Evolutionary conservation across 2,888 invertebrate species (phyloP), one percentile per base, ranked within the genome.

Genomic region (Meandrusa payeni): DNA sequence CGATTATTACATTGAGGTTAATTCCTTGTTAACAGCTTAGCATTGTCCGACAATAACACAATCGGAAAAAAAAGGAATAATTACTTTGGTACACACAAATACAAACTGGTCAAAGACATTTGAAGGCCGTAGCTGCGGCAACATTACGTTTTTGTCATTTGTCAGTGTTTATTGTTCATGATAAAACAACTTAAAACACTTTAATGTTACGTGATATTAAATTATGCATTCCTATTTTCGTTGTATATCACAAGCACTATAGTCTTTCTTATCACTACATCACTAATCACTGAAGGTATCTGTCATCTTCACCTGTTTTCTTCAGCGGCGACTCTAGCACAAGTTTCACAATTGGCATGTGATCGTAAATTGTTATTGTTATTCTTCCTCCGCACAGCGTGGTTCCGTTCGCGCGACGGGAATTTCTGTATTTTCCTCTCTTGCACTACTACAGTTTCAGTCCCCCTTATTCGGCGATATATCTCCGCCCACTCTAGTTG

Each of bases 381-480:
- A 51, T 83, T 89, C 50, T 89, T 89, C 52, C 93, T 89, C 39
- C 92, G 79, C 27, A 93, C 90, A 23, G 93, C 93, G 60, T 89
- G 89, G 68, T 93, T 91, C 52, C 93, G 88, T 61, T 93, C 92
- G 27, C 93, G 86, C 1, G 91, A 91, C 1, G 92, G 92, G 67
- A 93, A 93, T 59, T 91, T 91, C 41, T 93, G 91, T 55, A 82
- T 73, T 47, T 74, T 79, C 46, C 61, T 66, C 49, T 60, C 57
- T 11, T 49, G 45, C 31, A 60, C 59, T 33, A 62, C 67, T 4
- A 58, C 52, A 11, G 61, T 65, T 26, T 76, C 78, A 7, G 57
- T 56, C 11, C 72, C 72, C 17, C 63, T 64, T 17, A 83, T 60
- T 17, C 75, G 71, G 31, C 76, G 69, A 59, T 75, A 82, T 28